Percentiles rank a stretch among this genome's conserved stretches.
These are phyloP conservation scores for Lucinisca nassula DNA, from an alignment of 2,888 invertebrate species.

Conservation along the genomic window DNA sequence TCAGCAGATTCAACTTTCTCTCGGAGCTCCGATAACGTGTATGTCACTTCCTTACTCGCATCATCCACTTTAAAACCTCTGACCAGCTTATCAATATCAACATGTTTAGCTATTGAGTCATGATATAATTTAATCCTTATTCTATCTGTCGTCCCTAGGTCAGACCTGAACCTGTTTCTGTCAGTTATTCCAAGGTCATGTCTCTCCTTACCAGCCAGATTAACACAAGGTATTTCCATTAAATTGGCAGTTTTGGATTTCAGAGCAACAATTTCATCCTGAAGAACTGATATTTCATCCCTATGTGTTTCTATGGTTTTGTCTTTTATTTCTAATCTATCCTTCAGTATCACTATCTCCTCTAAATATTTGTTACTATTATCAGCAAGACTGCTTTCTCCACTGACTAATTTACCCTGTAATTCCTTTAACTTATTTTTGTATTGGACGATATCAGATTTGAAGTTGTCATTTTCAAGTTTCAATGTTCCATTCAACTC, in stretches of 20 bases:
- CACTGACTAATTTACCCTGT: neutral
- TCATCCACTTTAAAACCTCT: neutral
- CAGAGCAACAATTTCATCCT: neutral
- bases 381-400: neutral
- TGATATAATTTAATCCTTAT: neutral
- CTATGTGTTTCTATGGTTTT: neutral
- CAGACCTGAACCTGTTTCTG: neutral
- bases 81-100: neutral
- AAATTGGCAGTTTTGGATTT: neutral
- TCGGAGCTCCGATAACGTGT: neutral
- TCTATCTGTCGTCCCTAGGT: neutral
- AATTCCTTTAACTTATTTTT: neutral
- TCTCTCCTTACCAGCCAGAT: neutral
- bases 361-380: neutral
- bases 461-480: neutral
- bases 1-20: neutral
- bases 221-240: neutral
- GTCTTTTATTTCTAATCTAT: neutral
- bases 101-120: neutral
- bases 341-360: neutral
- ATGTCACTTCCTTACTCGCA: neutral
- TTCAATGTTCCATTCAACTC: too few species aligned
- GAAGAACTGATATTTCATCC: neutral
- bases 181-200: neutral
- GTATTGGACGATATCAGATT: neutral